Evolutionary conservation across 2,888 invertebrate species (phyloP), one percentile per base, ranked within the genome.

Genomic region (Noctuana brunneofusca): DNA sequence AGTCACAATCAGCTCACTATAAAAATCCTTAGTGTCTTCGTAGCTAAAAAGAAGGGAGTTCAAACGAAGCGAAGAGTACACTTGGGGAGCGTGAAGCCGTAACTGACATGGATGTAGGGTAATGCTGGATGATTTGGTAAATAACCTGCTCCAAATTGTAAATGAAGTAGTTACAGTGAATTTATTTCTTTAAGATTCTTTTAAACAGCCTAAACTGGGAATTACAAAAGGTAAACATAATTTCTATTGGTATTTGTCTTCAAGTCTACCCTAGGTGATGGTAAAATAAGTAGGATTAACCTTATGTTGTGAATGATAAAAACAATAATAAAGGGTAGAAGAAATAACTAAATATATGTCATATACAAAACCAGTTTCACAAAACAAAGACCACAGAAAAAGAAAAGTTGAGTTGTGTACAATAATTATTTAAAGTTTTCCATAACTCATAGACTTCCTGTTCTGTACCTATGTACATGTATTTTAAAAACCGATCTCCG

Each of bases 51-150:
- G n/a, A 22, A 48, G n/a, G 8, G 20, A 46, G 46, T 48, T 22
- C 22, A 48, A 12, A 48, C n/a, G 46, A 12, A 48, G 22, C 22
- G 22, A 48, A 48, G 22, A 12, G 46, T 48, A 22, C 22, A 48
- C 46, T 48, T 48, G 22, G 46, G 46, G 46, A 48, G 46, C 22
- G 46, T 22, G 46, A 48, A 48, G 22, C 22, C 46, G 46, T 48
- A 22, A 48, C 46, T 12, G 12, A n/a, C 22, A 4, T 5, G 20
- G 46, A 48, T 48, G 20, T 46, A 20, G 46, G 22, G n/a, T 1
- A 22, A 3, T 11, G 20, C 46, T 46, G 20, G 46, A 46, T 46
- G 46, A 46, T 46, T 20, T 5, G 0, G 1, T 32, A 32, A 16
- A 38, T 38, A 27, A 1, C 27, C 24, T 27, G 27, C 27, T 5